These are phyloP conservation scores for Forbesichthys papilliferus DNA, from an alignment of 2,113 vertebrate genomes.

Conservation along the genomic window DNA sequence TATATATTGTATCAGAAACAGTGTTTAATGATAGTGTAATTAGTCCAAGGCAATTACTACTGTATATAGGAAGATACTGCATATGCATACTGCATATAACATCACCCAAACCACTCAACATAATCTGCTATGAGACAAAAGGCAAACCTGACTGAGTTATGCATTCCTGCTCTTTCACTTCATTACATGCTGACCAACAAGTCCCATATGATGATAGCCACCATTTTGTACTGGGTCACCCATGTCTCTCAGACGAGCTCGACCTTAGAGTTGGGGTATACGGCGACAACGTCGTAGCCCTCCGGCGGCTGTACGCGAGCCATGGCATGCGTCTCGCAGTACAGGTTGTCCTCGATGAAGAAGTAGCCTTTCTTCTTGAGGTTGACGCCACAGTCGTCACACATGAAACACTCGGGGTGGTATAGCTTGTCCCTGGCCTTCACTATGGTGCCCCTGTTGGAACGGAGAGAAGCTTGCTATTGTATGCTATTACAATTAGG, in stretches of 20 bases:
- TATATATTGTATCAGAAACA: neutral
- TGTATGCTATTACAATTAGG: neutral
- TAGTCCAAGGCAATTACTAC: neutral
- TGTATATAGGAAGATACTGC: neutral
- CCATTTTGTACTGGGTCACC: neutral
- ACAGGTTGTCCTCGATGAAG: conserved; percentile 95
- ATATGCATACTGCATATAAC: neutral
- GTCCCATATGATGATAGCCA: neutral
- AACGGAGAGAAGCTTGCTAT: neutral
- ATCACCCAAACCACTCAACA: neutral
- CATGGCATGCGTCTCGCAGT: conserved; percentile 94
- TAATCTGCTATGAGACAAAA: conserved; percentile 9
- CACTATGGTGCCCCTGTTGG: conserved; percentile 89
- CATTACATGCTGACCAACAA: neutral
- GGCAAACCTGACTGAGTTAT: conserved; percentile 33
- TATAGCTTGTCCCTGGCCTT: conserved; percentile 97
- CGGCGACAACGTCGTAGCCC: conserved; percentile 98
- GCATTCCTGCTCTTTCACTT: conserved; percentile 19
- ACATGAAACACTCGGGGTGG: conserved; percentile 96
- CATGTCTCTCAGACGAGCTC: conserved; percentile 83
- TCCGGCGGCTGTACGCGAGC: conserved; percentile 93
- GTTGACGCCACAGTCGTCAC: conserved; percentile 91
- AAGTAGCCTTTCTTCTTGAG: conserved; percentile 95
- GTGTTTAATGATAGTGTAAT: neutral
- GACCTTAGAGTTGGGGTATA: conserved; percentile 97